phyloP scores from a whole-genome alignment of 2,888 invertebrate species.

The Dasypolia templi region DNA sequence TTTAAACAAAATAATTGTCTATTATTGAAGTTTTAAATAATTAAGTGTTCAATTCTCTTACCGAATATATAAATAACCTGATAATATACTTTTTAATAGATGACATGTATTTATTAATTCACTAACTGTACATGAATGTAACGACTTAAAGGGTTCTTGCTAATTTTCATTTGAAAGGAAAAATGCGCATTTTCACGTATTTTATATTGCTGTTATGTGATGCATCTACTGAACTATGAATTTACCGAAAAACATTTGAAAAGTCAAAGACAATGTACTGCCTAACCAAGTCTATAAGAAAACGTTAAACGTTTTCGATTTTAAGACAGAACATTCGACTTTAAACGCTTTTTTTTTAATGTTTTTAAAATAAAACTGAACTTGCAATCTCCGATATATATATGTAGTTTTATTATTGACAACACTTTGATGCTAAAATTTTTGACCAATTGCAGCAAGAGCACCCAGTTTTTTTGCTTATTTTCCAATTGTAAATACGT shows the following conservation, averaged over 20 bases:
- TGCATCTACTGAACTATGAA: background rate
- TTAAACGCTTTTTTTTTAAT: background rate
- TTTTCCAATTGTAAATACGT: constrained; percentile 61
- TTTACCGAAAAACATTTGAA: background rate
- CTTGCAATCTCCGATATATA: background rate
- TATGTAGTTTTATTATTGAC: background rate
- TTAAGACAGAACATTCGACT: background rate
- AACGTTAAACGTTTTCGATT: constrained; percentile 46
- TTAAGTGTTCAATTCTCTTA: constrained; percentile 78
- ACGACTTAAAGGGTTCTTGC: constrained; percentile 25
- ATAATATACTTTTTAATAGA: constrained; percentile 58
- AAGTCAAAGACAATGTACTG: background rate
- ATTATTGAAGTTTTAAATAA: constrained; percentile 74
- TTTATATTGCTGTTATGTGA: constrained; percentile 52
- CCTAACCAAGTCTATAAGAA: constrained; percentile 8
- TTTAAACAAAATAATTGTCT: constrained; percentile 74
- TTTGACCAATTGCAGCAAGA: constrained; percentile 18
- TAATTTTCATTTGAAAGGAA: constrained; percentile 41
- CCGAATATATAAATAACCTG: constrained; percentile 64
- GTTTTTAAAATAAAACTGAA: background rate
- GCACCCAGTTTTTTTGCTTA: constrained; percentile 13
- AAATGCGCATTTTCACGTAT: constrained; percentile 17
- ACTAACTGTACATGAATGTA: constrained; percentile 32
- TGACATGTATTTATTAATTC: constrained; percentile 40
- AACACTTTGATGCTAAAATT: background rate